phyloP scores from a whole-genome alignment of 1,140 invertebrate genomes.

The Tetranychus cinnabarinus region DNA sequence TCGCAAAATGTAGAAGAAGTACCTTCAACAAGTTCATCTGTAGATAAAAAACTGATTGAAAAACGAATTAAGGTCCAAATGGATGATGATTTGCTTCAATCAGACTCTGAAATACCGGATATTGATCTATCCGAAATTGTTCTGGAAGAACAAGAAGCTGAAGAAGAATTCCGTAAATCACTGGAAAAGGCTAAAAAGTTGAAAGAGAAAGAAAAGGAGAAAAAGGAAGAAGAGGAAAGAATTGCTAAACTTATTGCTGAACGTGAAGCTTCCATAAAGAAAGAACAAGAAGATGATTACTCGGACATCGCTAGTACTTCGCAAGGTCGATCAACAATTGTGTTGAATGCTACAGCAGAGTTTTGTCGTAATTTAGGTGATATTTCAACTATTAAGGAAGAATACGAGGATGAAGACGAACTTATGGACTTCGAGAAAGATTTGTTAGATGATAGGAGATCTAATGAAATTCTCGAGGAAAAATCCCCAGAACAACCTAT shows the following conservation, averaged over 20 bases:
- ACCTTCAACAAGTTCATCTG: constrained; percentile 12
- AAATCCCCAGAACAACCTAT: constrained; percentile 20
- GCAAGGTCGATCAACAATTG: constrained; percentile 27
- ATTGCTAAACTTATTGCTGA: not conserved
- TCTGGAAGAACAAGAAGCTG: constrained; percentile 45
- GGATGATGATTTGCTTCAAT: constrained; percentile 3
- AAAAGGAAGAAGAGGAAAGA: not conserved
- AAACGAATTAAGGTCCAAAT: not conserved
- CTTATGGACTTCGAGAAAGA: constrained; percentile 31
- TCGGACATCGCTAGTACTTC: not conserved
- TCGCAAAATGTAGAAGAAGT: constrained; percentile 4
- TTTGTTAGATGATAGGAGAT: constrained; percentile 25
- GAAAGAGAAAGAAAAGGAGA: constrained; percentile 28
- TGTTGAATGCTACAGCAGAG: constrained; percentile 80
- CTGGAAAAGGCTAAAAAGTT: constrained; percentile 45
- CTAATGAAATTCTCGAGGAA: constrained; percentile 17
- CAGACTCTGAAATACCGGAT: constrained; percentile 18
- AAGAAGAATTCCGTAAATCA: constrained; percentile 44
- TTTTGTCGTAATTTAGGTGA: constrained; percentile 88
- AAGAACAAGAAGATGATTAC: constrained; percentile 12
- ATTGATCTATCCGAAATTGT: constrained; percentile 32
- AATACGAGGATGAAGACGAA: constrained; percentile 5
- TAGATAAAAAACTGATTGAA: constrained; percentile 20
- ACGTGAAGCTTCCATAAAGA: not conserved
- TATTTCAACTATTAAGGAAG: constrained; percentile 49